These are phyloP conservation scores for Lagopus leucura DNA, from an alignment of 2,113 vertebrate genomes.

Conservation along the genomic window DNA sequence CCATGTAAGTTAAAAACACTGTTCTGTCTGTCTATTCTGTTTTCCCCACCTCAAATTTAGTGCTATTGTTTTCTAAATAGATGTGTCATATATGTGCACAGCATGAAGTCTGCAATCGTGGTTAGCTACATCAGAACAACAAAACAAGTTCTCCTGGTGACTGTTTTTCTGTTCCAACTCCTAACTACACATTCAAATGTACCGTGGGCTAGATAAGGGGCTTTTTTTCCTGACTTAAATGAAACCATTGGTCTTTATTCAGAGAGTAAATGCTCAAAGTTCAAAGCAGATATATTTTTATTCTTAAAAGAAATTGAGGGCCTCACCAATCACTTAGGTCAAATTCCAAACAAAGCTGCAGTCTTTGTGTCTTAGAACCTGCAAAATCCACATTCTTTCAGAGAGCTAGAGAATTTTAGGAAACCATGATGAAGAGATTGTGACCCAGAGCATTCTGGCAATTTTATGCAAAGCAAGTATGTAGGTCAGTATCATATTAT, in stretches of 20 bases:
- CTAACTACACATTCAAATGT: background rate
- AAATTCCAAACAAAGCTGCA: background rate
- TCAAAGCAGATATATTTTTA: slow-evolving; percentile 2
- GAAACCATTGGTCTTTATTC: background rate
- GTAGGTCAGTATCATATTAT: slow-evolving; percentile 8
- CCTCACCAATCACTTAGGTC: background rate
- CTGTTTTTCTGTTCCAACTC: background rate
- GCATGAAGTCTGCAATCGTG: background rate
- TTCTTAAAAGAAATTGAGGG: background rate
- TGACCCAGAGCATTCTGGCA: background rate
- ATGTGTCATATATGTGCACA: background rate
- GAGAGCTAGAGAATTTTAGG: background rate
- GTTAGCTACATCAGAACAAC: background rate
- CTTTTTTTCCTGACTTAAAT: rapidly evolving
- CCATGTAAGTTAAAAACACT: background rate
- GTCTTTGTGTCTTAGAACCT: background rate
- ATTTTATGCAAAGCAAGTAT: background rate
- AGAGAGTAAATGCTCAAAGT: background rate
- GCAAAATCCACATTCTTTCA: background rate
- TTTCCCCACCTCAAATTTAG: background rate
- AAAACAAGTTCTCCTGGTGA: background rate
- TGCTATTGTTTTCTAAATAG: background rate
- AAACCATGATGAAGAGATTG: background rate
- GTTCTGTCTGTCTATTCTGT: background rate
- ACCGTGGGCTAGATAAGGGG: background rate